Percentiles rank a stretch among this genome's conserved stretches.
phyloP scores from a whole-genome alignment of 2,113 vertebrate species.

The Neofelis nebulosa region DNA sequence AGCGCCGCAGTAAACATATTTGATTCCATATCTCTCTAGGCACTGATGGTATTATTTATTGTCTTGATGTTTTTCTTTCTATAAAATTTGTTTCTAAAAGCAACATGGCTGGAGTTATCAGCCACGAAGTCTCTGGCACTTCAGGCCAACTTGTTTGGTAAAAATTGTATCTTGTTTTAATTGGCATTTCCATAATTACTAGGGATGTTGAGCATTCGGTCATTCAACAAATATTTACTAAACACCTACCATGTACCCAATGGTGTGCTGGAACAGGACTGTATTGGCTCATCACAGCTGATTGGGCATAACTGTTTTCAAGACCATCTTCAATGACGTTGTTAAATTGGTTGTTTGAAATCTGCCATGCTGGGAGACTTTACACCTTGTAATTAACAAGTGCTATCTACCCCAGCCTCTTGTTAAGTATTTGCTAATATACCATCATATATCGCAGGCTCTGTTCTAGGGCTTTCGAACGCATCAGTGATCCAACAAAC shows the following conservation, averaged over 20 bases:
- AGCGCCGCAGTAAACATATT: background rate
- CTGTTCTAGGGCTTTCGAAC: background rate
- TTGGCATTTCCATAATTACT: background rate
- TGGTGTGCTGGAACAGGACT: background rate
- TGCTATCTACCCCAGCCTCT: background rate
- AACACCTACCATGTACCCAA: background rate
- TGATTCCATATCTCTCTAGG: background rate
- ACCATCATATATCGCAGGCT: accelerated
- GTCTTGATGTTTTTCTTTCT: background rate
- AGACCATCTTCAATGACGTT: too few relatives aligned
- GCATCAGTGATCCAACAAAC: background rate
- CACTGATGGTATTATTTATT: background rate
- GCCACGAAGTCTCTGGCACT: background rate
- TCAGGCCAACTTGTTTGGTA: background rate
- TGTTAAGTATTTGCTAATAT: background rate
- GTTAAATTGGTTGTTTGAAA: background rate
- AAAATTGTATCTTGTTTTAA: background rate
- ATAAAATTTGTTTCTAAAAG: background rate
- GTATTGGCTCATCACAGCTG: accelerated
- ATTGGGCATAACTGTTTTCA: too few relatives aligned
- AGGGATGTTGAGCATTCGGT: background rate
- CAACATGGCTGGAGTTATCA: background rate
- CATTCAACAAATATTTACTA: background rate
- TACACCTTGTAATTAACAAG: background rate
- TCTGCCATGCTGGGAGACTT: background rate